Conservation (phyloP, 2,113 vertebrate genomes). For the Australoheros scitulus region DNA sequence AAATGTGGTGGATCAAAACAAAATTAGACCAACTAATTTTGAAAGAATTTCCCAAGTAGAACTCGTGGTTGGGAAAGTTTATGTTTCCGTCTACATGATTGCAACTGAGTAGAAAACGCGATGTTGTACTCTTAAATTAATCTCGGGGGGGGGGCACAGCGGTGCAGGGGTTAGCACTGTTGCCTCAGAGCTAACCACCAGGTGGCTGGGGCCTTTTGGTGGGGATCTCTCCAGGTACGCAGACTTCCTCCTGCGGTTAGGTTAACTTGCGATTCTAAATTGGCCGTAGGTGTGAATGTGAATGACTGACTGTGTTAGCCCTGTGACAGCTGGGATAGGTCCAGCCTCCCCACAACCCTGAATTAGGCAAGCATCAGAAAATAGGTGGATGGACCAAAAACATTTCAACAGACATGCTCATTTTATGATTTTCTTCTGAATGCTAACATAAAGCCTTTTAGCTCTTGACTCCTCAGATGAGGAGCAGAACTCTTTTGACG, state of each 20-base stretch:
- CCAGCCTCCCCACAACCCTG: not conserved
- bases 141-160: not conserved
- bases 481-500: not conserved
- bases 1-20: not conserved
- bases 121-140: not conserved
- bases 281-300: not conserved
- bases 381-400: no score
- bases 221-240: not conserved
- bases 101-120: not conserved
- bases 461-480: constrained; percentile 1
- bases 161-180: not conserved
- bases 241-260: not conserved
- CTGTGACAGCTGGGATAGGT: not conserved
- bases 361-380: no score
- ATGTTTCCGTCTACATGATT: not conserved
- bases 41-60: not conserved
- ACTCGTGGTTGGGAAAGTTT: not conserved
- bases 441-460: constrained; percentile 26
- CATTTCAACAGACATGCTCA: not conserved
- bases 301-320: not conserved
- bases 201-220: not conserved
- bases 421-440: not conserved
- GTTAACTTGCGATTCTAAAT: not conserved
- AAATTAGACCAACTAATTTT: not conserved
- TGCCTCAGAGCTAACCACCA: not conserved